Evolutionary conservation across 2,797 vertebrate genomes (phyloP), one percentile per base, ranked within the genome.

Genomic region (Protonibea diacanthus): DNA sequence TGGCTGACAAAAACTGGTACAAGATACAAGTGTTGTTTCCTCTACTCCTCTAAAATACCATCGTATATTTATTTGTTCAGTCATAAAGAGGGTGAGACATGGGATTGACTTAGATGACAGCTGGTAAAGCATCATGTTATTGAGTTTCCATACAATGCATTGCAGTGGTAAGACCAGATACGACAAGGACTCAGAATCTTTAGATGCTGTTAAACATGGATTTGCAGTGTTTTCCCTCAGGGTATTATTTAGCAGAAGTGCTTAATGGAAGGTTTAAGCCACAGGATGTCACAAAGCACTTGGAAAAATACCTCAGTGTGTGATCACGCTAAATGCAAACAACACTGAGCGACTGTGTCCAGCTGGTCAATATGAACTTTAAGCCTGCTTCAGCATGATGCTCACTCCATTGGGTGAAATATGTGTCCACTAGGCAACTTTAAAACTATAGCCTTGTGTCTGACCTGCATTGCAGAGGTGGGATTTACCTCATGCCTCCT

Each of bases 261-360:
- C 49, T 74, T 75, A 66, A 72, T 74, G 71, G 70, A 69, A 73
- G 60, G 71, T 74, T 73, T 74, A 20, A 73, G 48, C 74, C 29
- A 60, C 15, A 29, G 47, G 63, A 57, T 5, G 33, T 65, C 49
- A 42, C 76, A 56, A 59, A 81, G 53, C 49, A 48, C 27, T 23
- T 49, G 20, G 29, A 53, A 18, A 60, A 82, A 74, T 15, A 73
- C 20, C 52, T 52, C 21, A 25, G 13, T 42, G 57, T 66, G 56
- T 67, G 33, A 71, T 80, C 66, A 40, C 40, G 33, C 17, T 48
- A 53, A 27, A 62, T 49, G 11, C n/a, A 62, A 66, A 65, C 13
- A 17, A 53, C 57, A 71, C 45, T 2, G 15, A 65, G 47, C 3
- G 0, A 38, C 44, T 12, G 45, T 23, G 49, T 51, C 67, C 45